These are phyloP conservation scores for Pollimyrus isidori DNA, from an alignment of 2,113 vertebrate genomes.

Conservation along the genomic window DNA sequence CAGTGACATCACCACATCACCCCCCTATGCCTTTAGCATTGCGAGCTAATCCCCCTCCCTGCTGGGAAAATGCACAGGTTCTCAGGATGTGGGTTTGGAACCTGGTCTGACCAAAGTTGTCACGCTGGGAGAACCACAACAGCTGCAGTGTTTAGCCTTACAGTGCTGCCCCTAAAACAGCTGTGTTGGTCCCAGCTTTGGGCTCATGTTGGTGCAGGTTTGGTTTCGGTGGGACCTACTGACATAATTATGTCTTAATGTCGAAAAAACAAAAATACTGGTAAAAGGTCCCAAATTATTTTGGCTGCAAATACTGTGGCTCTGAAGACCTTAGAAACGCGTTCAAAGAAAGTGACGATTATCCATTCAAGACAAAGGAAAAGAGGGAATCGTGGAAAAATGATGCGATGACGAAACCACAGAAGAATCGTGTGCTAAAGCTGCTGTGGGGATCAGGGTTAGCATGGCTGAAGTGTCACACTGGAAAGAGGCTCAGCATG, in stretches of 20 bases:
- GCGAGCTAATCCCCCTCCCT: background rate
- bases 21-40: background rate
- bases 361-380: background rate
- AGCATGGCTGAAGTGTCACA: background rate
- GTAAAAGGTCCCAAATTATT: background rate
- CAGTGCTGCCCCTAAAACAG: background rate
- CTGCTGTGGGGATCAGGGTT: background rate
- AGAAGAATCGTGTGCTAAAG: background rate
- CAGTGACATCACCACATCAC: background rate
- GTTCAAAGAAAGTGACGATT: background rate
- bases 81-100: background rate
- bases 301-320: background rate
- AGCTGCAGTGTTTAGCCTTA: background rate
- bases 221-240: background rate
- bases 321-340: background rate
- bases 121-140: background rate
- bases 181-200: background rate
- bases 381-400: background rate
- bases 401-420: background rate
- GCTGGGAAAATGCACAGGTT: background rate
- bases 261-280: background rate
- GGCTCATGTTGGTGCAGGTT: background rate
- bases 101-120: background rate
- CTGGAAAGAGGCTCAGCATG: background rate
- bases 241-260: background rate